Evolutionary conservation across 2,113 vertebrate genomes (phyloP), one percentile per base, ranked within the genome.

Genomic region (Glaucidium brasilianum): DNA sequence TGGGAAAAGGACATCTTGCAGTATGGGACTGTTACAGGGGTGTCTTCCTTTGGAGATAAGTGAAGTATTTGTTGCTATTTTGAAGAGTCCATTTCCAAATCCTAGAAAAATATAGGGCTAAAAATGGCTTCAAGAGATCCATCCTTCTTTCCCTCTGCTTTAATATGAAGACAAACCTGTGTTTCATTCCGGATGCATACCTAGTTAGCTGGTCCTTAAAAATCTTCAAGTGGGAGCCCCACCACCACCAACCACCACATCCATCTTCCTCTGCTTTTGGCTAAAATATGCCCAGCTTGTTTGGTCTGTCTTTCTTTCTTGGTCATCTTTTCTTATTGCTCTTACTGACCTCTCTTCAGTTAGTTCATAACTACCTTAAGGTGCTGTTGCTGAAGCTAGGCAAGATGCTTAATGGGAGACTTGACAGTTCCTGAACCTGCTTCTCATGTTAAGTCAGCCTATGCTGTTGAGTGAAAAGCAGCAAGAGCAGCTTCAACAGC

Each of bases 201-300:
- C 16, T 49, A 29, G 10, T 50, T 50, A 64, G 21, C 25, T 29
- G 4, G 35, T 43, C 76, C 47, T 34, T 71, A 15, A 41, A 87
- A 68, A 55, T 69, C 34, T 37, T 37, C 14, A 14, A 8, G 13
- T 30, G 32, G 12, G 25, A 66, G 12, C 10, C 9, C 7, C 6
- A n/a, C n/a, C n/a, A n/a, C n/a, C n/a, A n/a, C n/a, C 3, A 3
- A 2, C 3, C 8, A 15, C 15, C 22, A 10, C n/a, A n/a, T 37
- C 16, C 62, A 64, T 6, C n/a, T 74, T 47, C 32, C 18, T 68
- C 26, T 78, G 16, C 37, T 37, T 56, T 52, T 55, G 49, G 14
- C 53, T 60, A 41, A 67, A 73, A 34, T 56, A 29, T 39, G 13
- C 34, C 25, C 29, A 68, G 11, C 29, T 81, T 35, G 21, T 56